Conservation (phyloP, 2,797 vertebrate species). For the Cuculus canorus region DNA sequence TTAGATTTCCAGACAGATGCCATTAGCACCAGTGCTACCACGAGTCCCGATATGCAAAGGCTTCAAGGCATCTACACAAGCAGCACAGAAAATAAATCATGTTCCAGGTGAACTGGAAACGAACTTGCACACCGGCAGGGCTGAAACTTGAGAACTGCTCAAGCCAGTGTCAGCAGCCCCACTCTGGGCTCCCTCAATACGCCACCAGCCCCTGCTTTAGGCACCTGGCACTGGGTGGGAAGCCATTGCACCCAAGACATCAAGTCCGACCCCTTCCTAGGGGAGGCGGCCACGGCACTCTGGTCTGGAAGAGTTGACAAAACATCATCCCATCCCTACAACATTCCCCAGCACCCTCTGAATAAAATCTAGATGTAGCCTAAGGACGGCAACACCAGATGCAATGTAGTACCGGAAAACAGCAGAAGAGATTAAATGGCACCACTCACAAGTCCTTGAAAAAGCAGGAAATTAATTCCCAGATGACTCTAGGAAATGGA, state of each 20-base stretch:
- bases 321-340: background rate
- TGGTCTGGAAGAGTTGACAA: background rate
- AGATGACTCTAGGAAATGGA: background rate
- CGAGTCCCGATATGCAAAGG: background rate
- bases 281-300: background rate
- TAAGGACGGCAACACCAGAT: background rate
- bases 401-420: background rate
- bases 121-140: background rate
- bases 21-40: background rate
- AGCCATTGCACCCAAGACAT: fast-evolving
- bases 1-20: background rate
- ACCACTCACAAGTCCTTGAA: background rate
- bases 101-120: background rate
- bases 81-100: background rate
- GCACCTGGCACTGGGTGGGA: background rate
- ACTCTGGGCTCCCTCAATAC: background rate
- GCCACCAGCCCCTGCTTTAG: background rate
- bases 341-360: background rate
- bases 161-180: background rate
- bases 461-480: background rate
- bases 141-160: background rate
- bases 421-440: background rate
- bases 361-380: background rate
- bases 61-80: background rate
- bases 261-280: fast-evolving